Percentiles rank a stretch among this genome's conserved stretches.
Evolutionary conservation across 30 jellyfish, hydroid and myxozoan genomes (phyloP).

Genomic region (Pelagia noctiluca): DNA sequence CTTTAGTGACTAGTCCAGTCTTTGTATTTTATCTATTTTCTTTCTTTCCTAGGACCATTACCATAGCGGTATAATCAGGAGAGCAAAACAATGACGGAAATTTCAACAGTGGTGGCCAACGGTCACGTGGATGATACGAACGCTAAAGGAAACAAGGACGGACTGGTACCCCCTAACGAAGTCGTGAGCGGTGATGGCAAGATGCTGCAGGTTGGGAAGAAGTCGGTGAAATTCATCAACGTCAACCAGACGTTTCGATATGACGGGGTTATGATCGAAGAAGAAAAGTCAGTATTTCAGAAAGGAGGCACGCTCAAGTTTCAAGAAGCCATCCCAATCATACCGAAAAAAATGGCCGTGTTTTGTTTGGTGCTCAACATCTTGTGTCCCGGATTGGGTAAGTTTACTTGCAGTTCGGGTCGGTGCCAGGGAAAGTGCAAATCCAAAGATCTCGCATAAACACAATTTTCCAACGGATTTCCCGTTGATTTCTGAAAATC

Average conservation of each 20-base stretch:
- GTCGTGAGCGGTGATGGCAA: background rate
- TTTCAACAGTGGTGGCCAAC: background rate
- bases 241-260: conserved; percentile 10
- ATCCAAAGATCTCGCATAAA: too few species aligned
- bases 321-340: conserved; percentile 56
- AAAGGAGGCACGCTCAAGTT: conserved; percentile 44
- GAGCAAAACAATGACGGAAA: background rate
- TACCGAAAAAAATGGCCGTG: conserved; percentile 56
- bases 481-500: too few species aligned
- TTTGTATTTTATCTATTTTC: too few species aligned
- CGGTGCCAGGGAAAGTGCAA: too few species aligned
- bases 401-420: too few species aligned
- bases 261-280: conserved; percentile 39
- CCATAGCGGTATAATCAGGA: too few species aligned
- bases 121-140: background rate
- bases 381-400: conserved; percentile 65
- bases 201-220: background rate
- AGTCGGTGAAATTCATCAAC: conserved; percentile 21
- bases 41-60: too few species aligned
- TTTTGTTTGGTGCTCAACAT: conserved; percentile 47
- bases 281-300: conserved; percentile 59
- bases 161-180: conserved; percentile 22
- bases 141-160: background rate
- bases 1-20: too few species aligned
- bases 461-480: too few species aligned